Evolutionary conservation across 1,140 invertebrate species (phyloP), one percentile per base, ranked within the genome.

Genomic region (Diabrotica undecimpunctata): DNA sequence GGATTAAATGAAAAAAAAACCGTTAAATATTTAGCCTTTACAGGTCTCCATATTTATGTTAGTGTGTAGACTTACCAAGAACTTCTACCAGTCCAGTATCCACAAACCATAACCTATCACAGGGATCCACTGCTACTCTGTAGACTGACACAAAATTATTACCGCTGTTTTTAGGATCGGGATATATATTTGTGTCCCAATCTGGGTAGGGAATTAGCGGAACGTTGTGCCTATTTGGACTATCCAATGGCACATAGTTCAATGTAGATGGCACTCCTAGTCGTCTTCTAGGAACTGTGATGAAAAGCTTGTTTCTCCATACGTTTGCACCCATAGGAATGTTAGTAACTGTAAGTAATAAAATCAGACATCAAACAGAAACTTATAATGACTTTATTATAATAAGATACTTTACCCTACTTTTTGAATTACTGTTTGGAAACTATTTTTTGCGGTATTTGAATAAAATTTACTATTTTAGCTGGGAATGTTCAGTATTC

Each of bases 21-120:
- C 25, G 25, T 25, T 2, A 25, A 25, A 25, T 25, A 25, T 25
- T 25, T 25, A 25, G 25, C 25, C 1, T 25, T 25, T 25, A 25
- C 25, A 25, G 25, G 25, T 4, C 4, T 25, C 25, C 4, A 46
- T 46, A 46, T 46, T 46, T 10, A 4, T 10, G 3, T 46, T 5
- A 10, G 41, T 10, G 41, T 8, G n/a, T n/a, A 38, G 11, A 8
- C 52, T 67, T 70, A 78, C 78, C 76, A 50, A 71, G 72, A 38
- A 78, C 83, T 68, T 88, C 85, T 35, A 85, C 72, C 2, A 84
- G 77, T 10, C 90, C 89, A 9, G 87, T 90, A 72, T 91, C 90
- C 5, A 91, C 83, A 71, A 87, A 85, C 90, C 90, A 91, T 2
- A 91, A 77, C n/a, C 90, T 77, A 56, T 85, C 82, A 66, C 89